Evolutionary conservation across 2,888 invertebrate genomes (phyloP).

Genomic region (Sepiola atlantica): DNA sequence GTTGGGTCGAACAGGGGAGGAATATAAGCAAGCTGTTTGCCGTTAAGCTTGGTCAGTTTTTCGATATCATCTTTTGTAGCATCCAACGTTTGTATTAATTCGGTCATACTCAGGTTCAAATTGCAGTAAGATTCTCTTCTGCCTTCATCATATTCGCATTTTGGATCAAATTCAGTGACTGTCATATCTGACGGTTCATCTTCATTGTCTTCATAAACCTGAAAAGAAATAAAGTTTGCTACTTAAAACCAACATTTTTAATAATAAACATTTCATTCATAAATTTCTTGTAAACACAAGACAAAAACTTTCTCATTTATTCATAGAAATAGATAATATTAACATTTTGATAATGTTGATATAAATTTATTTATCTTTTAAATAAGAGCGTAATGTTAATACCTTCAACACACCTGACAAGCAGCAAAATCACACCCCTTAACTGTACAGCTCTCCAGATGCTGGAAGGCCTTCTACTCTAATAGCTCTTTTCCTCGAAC

Average conservation of each 20-base stretch:
- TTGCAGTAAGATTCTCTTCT: neutral
- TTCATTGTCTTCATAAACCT: neutral
- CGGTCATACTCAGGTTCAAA: neutral
- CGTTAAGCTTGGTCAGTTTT: neutral
- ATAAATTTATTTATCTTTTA: no score
- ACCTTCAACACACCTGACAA: no score
- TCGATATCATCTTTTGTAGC: neutral
- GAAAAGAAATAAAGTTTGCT: neutral
- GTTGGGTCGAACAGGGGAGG: neutral
- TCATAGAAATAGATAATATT: no score
- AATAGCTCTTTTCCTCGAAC: no score
- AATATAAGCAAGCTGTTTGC: neutral
- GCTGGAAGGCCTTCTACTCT: no score
- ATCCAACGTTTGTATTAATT: neutral
- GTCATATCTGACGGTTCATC: neutral
- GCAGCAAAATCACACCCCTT: no score
- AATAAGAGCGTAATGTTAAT: no score
- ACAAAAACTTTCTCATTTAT: neutral
- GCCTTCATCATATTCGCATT: neutral
- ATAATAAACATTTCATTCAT: no score
- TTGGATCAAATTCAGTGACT: neutral
- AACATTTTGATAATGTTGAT: no score
- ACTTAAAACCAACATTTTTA: no score
- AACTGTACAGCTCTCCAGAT: neutral
- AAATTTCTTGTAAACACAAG: neutral